A percentile compares a stretch with the other conserved stretches of the same genome.
Evolutionary conservation across 2,113 vertebrate genomes (phyloP).

Genomic region (Centropus bengalensis): DNA sequence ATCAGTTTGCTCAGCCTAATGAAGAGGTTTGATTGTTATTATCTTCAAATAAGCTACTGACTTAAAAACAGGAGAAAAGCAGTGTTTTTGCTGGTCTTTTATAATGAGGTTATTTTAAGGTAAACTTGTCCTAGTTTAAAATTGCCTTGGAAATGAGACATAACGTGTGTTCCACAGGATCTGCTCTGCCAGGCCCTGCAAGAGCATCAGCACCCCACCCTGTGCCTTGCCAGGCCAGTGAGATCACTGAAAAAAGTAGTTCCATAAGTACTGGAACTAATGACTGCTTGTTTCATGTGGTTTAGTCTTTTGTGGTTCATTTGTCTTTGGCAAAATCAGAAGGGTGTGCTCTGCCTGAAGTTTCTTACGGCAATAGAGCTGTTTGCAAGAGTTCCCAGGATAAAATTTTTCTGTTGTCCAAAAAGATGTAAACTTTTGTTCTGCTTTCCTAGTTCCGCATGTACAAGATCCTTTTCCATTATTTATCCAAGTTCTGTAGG

Average conservation of each 20-base stretch:
- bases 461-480: neutral
- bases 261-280: conserved; percentile 35
- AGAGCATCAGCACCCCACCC: conserved; percentile 22
- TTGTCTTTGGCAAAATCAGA: conserved; percentile 14
- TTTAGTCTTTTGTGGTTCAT: conserved; percentile 45
- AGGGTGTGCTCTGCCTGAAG: neutral
- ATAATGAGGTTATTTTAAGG: neutral
- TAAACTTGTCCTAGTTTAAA: neutral
- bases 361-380: neutral
- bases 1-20: neutral
- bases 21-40: neutral
- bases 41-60: neutral
- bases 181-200: neutral
- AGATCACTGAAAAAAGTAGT: conserved; percentile 48
- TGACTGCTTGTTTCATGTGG: conserved; percentile 61
- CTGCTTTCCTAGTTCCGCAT: neutral
- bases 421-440: neutral
- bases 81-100: neutral
- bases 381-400: neutral
- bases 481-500: neutral
- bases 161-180: neutral
- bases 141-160: neutral
- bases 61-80: neutral
- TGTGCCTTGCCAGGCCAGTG: neutral
- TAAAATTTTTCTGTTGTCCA: neutral